Evolutionary conservation across 2,797 vertebrate genomes (phyloP), one percentile per base, ranked within the genome.

Genomic region (Acrossocheilus wenchowensis): DNA sequence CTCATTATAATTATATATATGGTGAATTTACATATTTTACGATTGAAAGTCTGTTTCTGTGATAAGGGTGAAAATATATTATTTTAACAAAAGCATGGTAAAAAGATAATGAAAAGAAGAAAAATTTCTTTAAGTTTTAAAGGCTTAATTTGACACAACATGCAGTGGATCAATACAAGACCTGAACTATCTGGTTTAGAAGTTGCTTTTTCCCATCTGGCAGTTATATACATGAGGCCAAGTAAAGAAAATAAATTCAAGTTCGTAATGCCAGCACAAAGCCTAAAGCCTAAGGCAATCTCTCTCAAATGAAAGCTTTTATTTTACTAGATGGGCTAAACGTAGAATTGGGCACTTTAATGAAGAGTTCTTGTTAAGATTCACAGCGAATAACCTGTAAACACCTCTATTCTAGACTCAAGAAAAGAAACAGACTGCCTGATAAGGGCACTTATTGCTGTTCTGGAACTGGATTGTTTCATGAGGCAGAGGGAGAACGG

Each of bases 401-500:
- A 84, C 62, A 78, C 30, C 15, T 77, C 15, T 68, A 66, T 64
- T 66, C 43, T 52, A 50, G 34, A 68, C 60, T 19, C 72, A 39
- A 41, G 81, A 74, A 60, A 26, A 62, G n/a, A 82, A 30, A 26
- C 36, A 77, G 74, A 66, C 57, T 68, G 82, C 15, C 43, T 68
- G 82, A 78, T 84, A 84, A 68, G 43, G 36, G 60, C 45, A 66
- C 72, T 66, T 84, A 36, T 41, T 68, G 45, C 34, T 52, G 72
- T 77, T 84, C 60, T 77, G 82, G 72, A 84, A 91, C 91, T 89
- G 93, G 93, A 91, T 93, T 84, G 89, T 94, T 94, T 94, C 94
- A 91, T 93, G 94, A 94, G 93, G 92, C 92, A 60, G 71, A 75
- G 64, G 71, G 36, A 83, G 52, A 83, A 41, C 15, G 92, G 92